Evolutionary conservation across 2,797 vertebrate species (phyloP).

Genomic region (Diglossa cyanea): DNA sequence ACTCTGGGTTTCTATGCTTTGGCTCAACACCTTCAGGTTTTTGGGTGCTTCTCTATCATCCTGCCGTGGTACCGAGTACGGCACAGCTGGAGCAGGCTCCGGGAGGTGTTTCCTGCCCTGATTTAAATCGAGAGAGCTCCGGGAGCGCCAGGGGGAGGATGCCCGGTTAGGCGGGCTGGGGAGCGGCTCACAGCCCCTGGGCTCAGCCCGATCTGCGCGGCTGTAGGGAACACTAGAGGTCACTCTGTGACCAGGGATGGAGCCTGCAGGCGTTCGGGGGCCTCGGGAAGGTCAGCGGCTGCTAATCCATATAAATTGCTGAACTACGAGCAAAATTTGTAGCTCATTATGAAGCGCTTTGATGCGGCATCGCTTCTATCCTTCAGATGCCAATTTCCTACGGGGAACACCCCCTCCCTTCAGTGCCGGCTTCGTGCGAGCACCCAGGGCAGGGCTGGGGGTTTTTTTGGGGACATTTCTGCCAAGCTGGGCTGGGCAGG

Average conservation of each 20-base stretch:
- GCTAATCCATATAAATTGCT: constrained; percentile 66
- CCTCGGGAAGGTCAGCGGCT: constrained; percentile 47
- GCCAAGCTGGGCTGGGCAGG: not conserved
- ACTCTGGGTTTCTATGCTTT: not conserved
- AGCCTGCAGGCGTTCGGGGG: not conserved
- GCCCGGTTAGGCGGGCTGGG: not conserved
- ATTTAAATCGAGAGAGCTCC: not conserved
- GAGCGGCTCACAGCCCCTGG: not conserved
- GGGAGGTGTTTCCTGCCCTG: not conserved
- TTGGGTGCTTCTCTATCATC: not conserved
- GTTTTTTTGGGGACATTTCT: not conserved
- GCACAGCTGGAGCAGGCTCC: not conserved
- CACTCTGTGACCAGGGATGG: constrained; percentile 71
- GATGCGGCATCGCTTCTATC: constrained; percentile 1
- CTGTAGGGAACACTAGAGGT: constrained; percentile 75
- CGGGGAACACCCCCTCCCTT: not conserved
- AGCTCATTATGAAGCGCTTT: constrained; percentile 60
- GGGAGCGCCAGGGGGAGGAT: not conserved
- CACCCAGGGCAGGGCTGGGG: not conserved
- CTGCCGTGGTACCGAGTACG: not conserved
- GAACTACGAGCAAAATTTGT: constrained; percentile 64
- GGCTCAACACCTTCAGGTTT: not conserved
- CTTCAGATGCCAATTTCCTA: not conserved
- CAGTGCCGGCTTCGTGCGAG: not conserved
- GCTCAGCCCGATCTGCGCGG: not conserved